Base-by-base conservation (phyloP, 1,140 invertebrate species). In the Formica exsecta region DNA sequence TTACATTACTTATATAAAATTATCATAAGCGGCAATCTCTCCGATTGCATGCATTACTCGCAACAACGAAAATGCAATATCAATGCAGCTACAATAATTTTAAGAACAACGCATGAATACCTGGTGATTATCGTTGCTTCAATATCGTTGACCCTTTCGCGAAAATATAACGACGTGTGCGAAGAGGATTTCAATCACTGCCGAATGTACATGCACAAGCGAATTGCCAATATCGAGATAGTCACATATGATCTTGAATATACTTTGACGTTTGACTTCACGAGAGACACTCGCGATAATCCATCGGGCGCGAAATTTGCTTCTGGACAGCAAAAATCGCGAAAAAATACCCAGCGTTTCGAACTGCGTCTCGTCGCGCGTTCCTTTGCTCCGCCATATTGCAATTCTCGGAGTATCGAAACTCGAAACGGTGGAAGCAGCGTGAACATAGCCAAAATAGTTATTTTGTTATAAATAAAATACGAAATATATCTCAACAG, bases 161-260 rank as follows among this genome's bases (percentile, higher is more conserved):
- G 48, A 51, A 16, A 51, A 19, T 4, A 19, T 51, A 19, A 44
- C 7, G 41, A 16, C 11, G 44, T 48, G 9, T 51, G 16, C 48
- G 48, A 51, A 48, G 3, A 48, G 44, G 44, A 13, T 13, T 48
- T 48, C 44, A 16, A 48, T 48, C 44, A 48, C 44, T 2, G 1
- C 1, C 16, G 16, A 9, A 19, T 4, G 48, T 19, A 19, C 48
- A 3, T 51, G 1, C 48, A 19, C 4, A 57, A 36, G 29, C 51
- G 11, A 73, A 73, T 11, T n/a, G 19, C 22, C 48, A 19, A 57
- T 73, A 57, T 73, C 19, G 29, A 32, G 11, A 73, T 73, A 51
- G 16, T 19, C 9, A 36, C 3, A 54, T n/a, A 54, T 25, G 25
- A 9, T 51, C 25, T 54, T 3, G 44, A 3, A 48, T 48, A 48